phyloP scores from a whole-genome alignment of 2,797 vertebrate species.

The Lepus oiostolus region DNA sequence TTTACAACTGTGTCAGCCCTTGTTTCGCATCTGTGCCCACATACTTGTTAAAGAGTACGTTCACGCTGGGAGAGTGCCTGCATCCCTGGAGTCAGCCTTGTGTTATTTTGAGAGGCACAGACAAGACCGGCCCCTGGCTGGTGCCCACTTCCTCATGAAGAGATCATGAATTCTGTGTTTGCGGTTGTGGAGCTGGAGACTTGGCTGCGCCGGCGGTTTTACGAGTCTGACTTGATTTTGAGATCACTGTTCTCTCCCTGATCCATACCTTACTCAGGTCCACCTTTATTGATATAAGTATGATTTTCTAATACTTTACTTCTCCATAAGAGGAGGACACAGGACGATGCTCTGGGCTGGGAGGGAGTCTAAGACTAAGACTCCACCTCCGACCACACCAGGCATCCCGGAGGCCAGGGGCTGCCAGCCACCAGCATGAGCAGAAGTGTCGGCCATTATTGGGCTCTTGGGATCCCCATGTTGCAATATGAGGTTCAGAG shows the following conservation, averaged over 20 bases:
- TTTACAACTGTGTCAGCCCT: not conserved
- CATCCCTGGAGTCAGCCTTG: not conserved
- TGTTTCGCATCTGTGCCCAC: not conserved
- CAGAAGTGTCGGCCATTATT: not conserved
- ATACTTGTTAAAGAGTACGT: not conserved
- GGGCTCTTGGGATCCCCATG: not conserved
- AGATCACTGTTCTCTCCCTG: not conserved
- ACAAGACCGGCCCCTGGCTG: too few species aligned
- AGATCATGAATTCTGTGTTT: rapidly evolving
- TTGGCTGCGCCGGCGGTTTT: not conserved
- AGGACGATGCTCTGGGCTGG: not conserved
- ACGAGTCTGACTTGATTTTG: not conserved
- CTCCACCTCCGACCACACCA: not conserved
- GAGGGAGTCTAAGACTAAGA: not conserved
- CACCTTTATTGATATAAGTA: not conserved
- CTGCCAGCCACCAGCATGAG: not conserved
- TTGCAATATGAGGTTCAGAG: not conserved
- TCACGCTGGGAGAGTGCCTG: not conserved
- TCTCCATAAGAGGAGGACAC: not conserved
- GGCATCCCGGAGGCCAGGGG: not conserved
- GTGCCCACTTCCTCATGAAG: not conserved
- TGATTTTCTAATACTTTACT: conserved; percentile 2
- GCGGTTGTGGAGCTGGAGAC: not conserved
- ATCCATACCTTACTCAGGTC: not conserved
- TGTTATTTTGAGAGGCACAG: not conserved